phyloP scores from a whole-genome alignment of 2,888 invertebrate species.

The Tanaodytes sp. region DNA sequence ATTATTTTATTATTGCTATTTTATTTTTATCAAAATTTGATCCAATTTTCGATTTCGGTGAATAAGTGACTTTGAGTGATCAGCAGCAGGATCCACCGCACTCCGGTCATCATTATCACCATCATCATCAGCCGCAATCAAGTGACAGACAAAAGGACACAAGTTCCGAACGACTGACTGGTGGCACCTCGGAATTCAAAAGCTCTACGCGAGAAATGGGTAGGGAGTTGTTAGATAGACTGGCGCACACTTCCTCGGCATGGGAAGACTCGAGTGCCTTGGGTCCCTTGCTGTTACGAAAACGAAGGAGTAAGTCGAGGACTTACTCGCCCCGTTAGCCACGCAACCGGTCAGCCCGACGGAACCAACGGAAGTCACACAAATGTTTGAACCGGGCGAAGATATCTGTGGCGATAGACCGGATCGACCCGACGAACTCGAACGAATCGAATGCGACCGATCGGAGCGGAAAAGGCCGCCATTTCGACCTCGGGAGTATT shows the following conservation, averaged over 20 bases:
- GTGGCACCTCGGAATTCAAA: constrained; percentile 41
- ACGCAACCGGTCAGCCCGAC: constrained; percentile 74
- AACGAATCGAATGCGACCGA: constrained; percentile 60
- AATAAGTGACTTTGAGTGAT: constrained; percentile 35
- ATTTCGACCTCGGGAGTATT: constrained; percentile 70
- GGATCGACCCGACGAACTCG: constrained; percentile 59
- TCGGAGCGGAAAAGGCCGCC: constrained; percentile 69
- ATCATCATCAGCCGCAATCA: constrained; percentile 46
- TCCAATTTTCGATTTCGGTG: constrained; percentile 21
- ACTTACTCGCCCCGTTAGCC: constrained; percentile 75
- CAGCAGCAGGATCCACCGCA: constrained; percentile 40
- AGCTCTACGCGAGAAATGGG: constrained; percentile 62
- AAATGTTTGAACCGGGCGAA: constrained; percentile 72
- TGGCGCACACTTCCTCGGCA: constrained; percentile 65
- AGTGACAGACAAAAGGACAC: constrained; percentile 46
- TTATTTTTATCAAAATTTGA: too few species aligned
- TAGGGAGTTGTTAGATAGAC: constrained; percentile 68
- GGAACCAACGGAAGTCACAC: constrained; percentile 76
- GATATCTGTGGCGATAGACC: constrained; percentile 59
- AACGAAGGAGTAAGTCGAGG: constrained; percentile 78
- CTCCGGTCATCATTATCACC: constrained; percentile 50
- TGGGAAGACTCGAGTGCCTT: constrained; percentile 59
- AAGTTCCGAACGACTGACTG: constrained; percentile 36
- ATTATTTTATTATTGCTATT: too few species aligned
- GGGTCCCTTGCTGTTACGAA: constrained; percentile 73